These are phyloP conservation scores for Polietes domitor DNA, from an alignment of 2,888 invertebrate species.

Conservation along the genomic window DNA sequence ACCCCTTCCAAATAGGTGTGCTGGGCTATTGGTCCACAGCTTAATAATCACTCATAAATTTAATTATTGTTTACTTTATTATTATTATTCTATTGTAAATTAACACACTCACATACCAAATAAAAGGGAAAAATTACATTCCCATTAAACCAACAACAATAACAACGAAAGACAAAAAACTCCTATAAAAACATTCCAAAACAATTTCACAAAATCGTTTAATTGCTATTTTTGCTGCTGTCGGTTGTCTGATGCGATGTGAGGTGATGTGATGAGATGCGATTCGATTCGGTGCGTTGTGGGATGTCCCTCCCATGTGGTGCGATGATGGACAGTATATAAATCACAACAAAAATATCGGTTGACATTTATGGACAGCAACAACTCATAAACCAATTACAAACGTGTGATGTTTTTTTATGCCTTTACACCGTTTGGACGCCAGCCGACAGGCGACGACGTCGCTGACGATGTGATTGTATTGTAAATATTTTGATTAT, in stretches of 20 bases:
- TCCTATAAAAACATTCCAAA: background rate
- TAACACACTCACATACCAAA: no score
- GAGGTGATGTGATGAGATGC: no score
- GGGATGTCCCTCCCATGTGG: background rate
- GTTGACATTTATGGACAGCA: slow-evolving; percentile 12
- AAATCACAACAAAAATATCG: slow-evolving; percentile 15
- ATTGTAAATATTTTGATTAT: slow-evolving; percentile 36
- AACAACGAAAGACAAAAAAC: background rate
- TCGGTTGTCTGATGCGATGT: slow-evolving; percentile 9
- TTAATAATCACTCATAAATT: slow-evolving; percentile 29
- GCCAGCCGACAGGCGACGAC: background rate
- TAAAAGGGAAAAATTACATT: slow-evolving; percentile 36
- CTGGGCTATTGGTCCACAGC: background rate
- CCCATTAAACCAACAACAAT: background rate
- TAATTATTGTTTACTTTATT: slow-evolving; percentile 1
- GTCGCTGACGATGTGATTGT: background rate
- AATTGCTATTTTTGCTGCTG: slow-evolving; percentile 22
- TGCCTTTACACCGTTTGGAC: background rate
- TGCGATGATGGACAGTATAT: no score
- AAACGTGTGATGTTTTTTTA: slow-evolving; percentile 31
- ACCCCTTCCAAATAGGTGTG: no score
- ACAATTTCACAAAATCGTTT: slow-evolving; percentile 30
- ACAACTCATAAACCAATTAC: slow-evolving; percentile 7
- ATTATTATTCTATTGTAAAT: background rate
- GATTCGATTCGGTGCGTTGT: background rate